These are phyloP conservation scores for Myathropa florea DNA, from an alignment of 2,888 invertebrate species.

Conservation along the genomic window DNA sequence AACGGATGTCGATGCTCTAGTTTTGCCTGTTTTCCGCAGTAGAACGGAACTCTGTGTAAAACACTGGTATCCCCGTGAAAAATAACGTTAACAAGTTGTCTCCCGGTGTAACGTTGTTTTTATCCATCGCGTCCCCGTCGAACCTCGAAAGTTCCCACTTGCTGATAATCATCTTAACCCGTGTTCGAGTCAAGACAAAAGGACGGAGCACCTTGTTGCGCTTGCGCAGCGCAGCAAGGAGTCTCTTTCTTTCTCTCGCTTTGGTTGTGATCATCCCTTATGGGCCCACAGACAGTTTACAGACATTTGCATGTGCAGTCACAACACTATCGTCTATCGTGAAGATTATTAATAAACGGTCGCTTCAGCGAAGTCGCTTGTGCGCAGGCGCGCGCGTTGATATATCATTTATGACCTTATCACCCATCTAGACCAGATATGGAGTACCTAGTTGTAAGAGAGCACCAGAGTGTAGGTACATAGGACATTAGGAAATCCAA, in stretches of 20 bases:
- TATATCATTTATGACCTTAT: constrained; percentile 72
- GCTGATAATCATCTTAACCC: constrained; percentile 64
- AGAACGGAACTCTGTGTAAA: constrained; percentile 47
- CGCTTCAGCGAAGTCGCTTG: constrained; percentile 46
- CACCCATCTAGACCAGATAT: constrained; percentile 68
- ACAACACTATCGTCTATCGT: constrained; percentile 61
- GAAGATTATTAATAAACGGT: constrained; percentile 70
- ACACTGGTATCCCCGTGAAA: constrained; percentile 59
- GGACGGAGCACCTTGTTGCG: constrained; percentile 47
- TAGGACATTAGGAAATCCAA: constrained; percentile 8
- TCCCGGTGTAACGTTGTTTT: constrained; percentile 49
- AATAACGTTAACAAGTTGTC: constrained; percentile 67
- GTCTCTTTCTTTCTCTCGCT: constrained; percentile 26
- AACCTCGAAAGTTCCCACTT: constrained; percentile 56
- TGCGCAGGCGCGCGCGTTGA: constrained; percentile 64
- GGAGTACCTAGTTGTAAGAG: constrained; percentile 41
- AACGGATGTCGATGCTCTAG: constrained; percentile 19
- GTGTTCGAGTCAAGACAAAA: constrained; percentile 64
- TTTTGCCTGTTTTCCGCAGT: constrained; percentile 25
- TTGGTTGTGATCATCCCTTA: constrained; percentile 58
- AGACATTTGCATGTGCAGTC: constrained; percentile 60
- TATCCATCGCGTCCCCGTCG: neutral
- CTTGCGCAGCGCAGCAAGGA: constrained; percentile 65
- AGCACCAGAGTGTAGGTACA: constrained; percentile 16
- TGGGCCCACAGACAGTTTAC: constrained; percentile 6